Evolutionary conservation across 92 coral and sea anemone species (phyloP).

Genomic region (Paragorgia papillata): DNA sequence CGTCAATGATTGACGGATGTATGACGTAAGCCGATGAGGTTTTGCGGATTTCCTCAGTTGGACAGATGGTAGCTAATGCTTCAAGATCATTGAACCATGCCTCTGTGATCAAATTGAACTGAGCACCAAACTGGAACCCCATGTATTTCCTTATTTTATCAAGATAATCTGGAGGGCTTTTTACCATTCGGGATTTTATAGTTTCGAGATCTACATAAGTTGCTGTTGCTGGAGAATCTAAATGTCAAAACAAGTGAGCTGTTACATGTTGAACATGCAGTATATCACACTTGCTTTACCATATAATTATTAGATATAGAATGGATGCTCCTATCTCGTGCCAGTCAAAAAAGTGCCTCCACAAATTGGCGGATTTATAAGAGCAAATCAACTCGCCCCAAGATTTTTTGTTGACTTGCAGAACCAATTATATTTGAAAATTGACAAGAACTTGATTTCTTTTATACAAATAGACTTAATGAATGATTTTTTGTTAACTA

Average conservation of each 20-base stretch:
- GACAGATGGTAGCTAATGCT: slow-evolving; percentile 25
- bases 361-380: no score
- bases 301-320: no score
- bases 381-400: no score
- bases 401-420: no score
- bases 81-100: slow-evolving; percentile 12
- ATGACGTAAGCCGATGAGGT: slow-evolving; percentile 54
- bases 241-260: background rate
- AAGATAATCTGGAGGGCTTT: background rate
- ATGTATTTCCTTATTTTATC: slow-evolving; percentile 23
- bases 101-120: slow-evolving; percentile 7
- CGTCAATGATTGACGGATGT: slow-evolving; percentile 70
- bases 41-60: slow-evolving; percentile 3
- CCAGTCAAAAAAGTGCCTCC: no score
- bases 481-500: no score
- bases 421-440: no score
- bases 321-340: no score
- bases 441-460: no score
- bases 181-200: background rate
- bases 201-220: background rate
- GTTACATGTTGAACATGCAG: no score
- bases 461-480: no score
- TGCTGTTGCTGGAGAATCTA: background rate
- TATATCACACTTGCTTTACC: no score
- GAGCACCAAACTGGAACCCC: slow-evolving; percentile 21